These are phyloP conservation scores for Eidolon helvum DNA, from an alignment of 2,113 vertebrate species.

Conservation along the genomic window DNA sequence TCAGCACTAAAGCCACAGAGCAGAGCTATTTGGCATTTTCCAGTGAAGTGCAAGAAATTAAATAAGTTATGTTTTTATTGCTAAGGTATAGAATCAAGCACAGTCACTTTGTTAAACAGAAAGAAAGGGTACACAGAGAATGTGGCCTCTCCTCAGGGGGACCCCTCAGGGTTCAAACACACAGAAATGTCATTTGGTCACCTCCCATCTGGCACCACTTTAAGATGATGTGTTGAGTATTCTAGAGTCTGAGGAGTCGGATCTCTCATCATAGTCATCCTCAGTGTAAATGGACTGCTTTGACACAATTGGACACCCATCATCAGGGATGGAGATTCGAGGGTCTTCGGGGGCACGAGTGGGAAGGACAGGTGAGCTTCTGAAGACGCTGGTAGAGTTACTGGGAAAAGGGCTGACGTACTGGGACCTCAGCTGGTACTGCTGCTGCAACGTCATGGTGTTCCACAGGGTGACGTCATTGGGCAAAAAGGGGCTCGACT, in stretches of 20 bases:
- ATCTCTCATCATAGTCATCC: constrained; percentile 96
- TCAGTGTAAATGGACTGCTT: constrained; percentile 94
- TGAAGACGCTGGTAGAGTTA: constrained; percentile 87
- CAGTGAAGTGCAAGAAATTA: constrained; percentile 87
- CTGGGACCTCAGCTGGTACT: constrained; percentile 97
- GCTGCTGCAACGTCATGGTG: constrained; percentile 98
- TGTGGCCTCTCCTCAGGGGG: constrained; percentile 33
- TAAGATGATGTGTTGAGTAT: constrained; percentile 94
- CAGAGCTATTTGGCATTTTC: constrained; percentile 88
- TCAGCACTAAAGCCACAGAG: constrained; percentile 83
- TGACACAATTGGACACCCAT: constrained; percentile 88
- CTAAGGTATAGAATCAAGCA: constrained; percentile 83
- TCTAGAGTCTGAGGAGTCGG: constrained; percentile 96
- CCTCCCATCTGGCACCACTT: background rate
- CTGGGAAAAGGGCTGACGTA: constrained; percentile 94
- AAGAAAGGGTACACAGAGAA: constrained; percentile 53
- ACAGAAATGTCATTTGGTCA: constrained; percentile 52
- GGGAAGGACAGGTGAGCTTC: constrained; percentile 89
- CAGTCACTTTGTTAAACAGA: constrained; percentile 71
- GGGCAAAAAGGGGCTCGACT: constrained; percentile 91
- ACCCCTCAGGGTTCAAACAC: constrained; percentile 62
- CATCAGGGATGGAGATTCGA: constrained; percentile 90
- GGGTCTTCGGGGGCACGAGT: constrained; percentile 89
- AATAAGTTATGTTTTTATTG: constrained; percentile 86
- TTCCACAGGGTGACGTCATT: constrained; percentile 97